These are phyloP conservation scores for Ptilonorhynchus violaceus DNA, from an alignment of 2,113 vertebrate species.

Conservation along the genomic window DNA sequence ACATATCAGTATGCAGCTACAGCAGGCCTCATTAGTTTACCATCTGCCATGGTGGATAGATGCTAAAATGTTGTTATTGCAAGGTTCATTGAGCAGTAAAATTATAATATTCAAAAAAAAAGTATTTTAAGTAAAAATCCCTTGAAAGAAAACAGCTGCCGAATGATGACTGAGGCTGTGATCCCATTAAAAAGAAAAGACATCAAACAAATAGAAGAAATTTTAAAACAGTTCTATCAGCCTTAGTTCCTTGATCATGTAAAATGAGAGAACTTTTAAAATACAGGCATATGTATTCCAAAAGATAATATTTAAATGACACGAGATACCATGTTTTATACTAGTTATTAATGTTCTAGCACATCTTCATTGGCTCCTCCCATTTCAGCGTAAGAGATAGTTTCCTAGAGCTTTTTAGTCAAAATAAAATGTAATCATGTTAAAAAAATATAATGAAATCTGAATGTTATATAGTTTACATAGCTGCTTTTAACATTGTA, in stretches of 20 bases:
- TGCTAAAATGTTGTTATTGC: conserved; percentile 82
- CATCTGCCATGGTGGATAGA: conserved; percentile 82
- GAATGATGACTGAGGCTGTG: conserved; percentile 31
- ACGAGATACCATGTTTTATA: conserved; percentile 7
- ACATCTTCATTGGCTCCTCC: not conserved
- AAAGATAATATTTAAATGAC: conserved; percentile 31
- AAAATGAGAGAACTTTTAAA: conserved; percentile 17
- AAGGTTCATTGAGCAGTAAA: conserved; percentile 83
- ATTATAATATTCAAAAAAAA: conserved; percentile 69
- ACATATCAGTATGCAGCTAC: conserved; percentile 76
- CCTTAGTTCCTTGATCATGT: not conserved
- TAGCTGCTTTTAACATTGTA: not conserved
- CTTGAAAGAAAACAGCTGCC: conserved; percentile 57
- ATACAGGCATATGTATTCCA: not conserved
- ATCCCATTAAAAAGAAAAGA: conserved; percentile 27
- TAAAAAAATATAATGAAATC: not conserved
- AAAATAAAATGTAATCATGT: not conserved
- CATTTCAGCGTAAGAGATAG: not conserved
- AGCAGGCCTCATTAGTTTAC: conserved; percentile 84
- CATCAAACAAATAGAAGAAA: not conserved
- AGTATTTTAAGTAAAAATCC: conserved; percentile 62
- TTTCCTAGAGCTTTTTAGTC: not conserved
- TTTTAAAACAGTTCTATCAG: not conserved
- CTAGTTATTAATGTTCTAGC: conserved; percentile 17
- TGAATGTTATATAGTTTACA: not conserved